Evolutionary conservation across 2,797 vertebrate species (phyloP), one percentile per base, ranked within the genome.

Genomic region (Heteromormyrus szaboi): DNA sequence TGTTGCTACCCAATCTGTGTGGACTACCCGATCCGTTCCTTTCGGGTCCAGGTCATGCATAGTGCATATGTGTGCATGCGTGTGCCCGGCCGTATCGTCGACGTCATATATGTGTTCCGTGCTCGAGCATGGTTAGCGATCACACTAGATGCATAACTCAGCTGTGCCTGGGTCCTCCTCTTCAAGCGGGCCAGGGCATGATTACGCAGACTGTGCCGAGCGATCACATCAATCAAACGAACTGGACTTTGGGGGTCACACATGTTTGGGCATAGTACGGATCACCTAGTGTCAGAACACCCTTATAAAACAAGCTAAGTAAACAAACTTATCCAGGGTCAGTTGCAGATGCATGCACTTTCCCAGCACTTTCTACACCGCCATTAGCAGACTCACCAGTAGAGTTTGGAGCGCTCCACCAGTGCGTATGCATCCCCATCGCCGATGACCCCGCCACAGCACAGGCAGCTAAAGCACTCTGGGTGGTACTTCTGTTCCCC

Each of bases 401-500:
- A 99, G 48, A 99, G 97, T 92, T 97, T 96, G 88, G 97, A 97
- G 91, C 95, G 97, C 90, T 99, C 97, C 87, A 99, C 96, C 76
- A 99, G 95, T 0, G 96, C 97, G 41, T 98, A 99, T 0, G 96
- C 97, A 93, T 99, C 99, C 56, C 98, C 98, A 0, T 98, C 97
- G 0, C 99, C 99, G 0, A 99, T 99, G 90, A 98, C 96, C 3
- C 93, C 92, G 54, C 93, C 94, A 86, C 99, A 99, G 19, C 93
- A 96, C 88, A 96, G 93, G 93, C 99, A 99, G 89, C 94, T 96
- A 94, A 99, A 99, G 90, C 99, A 99, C 91, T 99, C 99, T 0
- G 99, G 97, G 93, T 99, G 99, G 91, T 98, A 99, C 93, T 98
- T 99, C 92, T 98, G 97, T 90, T 98, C 97, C 90, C 99, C 98